These are phyloP conservation scores for Eulacestoma nigropectus DNA, from an alignment of 2,113 vertebrate genomes.

Conservation along the genomic window DNA sequence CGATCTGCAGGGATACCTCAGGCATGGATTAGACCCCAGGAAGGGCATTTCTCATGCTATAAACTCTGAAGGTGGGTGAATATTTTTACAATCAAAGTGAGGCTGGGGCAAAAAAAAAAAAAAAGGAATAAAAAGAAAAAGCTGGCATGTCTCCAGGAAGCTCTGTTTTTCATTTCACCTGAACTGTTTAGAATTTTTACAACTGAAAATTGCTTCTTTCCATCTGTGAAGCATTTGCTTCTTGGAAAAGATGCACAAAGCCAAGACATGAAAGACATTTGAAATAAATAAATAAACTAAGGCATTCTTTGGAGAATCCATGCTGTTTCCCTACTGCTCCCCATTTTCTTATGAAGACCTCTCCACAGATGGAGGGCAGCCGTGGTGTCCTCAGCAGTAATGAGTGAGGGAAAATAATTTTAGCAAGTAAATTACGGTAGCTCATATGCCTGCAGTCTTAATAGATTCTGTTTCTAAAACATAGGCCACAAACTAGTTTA, in stretches of 20 bases:
- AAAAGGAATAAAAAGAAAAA: background rate
- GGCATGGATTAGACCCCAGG: background rate
- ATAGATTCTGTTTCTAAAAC: background rate
- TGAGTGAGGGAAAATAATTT: background rate
- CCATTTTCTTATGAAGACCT: slow-evolving; percentile 44
- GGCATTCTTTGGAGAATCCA: slow-evolving; percentile 58
- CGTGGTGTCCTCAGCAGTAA: background rate
- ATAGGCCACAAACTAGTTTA: background rate
- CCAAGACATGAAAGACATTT: slow-evolving; percentile 53
- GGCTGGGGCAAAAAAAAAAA: background rate
- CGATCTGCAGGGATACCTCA: background rate
- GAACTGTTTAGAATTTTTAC: slow-evolving; percentile 66
- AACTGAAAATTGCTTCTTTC: slow-evolving; percentile 55
- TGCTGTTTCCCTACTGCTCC: slow-evolving; percentile 54
- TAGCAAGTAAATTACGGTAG: slow-evolving; percentile 22
- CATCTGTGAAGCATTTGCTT: slow-evolving; percentile 62
- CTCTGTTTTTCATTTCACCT: slow-evolving; percentile 70
- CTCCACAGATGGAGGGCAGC: slow-evolving; percentile 52
- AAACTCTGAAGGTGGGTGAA: slow-evolving; percentile 9
- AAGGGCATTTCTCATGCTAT: slow-evolving; percentile 38
- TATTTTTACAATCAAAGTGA: slow-evolving; percentile 56
- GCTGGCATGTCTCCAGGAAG: slow-evolving; percentile 9
- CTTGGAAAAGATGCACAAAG: slow-evolving; percentile 63
- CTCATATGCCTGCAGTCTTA: background rate
- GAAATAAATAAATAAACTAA: slow-evolving; percentile 59